Conservation (phyloP, 2,797 vertebrate species). For the Phrynocephalus vlangalii region DNA sequence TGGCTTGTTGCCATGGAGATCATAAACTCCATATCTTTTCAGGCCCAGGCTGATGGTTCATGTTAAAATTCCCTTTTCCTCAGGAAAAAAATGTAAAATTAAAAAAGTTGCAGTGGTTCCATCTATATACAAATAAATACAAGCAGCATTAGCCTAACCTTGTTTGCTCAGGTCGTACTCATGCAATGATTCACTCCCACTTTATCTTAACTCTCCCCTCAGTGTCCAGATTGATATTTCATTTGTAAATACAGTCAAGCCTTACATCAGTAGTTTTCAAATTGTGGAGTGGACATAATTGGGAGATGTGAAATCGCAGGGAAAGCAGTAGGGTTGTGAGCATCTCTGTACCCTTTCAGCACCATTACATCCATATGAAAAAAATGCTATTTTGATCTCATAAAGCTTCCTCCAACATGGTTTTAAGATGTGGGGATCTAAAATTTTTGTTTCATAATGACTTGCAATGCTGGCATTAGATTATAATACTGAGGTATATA, state of each 20-base stretch:
- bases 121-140: neutral
- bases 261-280: neutral
- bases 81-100: constrained; percentile 40
- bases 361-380: neutral
- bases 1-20: constrained; percentile 75
- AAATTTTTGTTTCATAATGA: neutral
- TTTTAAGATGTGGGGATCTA: neutral
- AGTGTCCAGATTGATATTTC: neutral
- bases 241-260: neutral
- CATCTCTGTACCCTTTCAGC: neutral
- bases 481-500: neutral
- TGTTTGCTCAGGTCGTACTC: neutral
- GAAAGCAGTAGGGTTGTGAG: too few species aligned
- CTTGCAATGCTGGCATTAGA: neutral
- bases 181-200: neutral
- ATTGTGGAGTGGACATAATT: neutral
- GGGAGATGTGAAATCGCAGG: neutral
- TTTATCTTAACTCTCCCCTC: neutral
- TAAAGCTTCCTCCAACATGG: neutral
- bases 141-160: neutral
- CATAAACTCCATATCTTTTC: constrained; percentile 71
- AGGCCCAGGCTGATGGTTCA: constrained; percentile 63
- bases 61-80: constrained; percentile 67
- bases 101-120: constrained; percentile 42
- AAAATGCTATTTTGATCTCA: neutral